Conservation (phyloP, 2,888 invertebrate genomes). For the Theristus sp. region DNA sequence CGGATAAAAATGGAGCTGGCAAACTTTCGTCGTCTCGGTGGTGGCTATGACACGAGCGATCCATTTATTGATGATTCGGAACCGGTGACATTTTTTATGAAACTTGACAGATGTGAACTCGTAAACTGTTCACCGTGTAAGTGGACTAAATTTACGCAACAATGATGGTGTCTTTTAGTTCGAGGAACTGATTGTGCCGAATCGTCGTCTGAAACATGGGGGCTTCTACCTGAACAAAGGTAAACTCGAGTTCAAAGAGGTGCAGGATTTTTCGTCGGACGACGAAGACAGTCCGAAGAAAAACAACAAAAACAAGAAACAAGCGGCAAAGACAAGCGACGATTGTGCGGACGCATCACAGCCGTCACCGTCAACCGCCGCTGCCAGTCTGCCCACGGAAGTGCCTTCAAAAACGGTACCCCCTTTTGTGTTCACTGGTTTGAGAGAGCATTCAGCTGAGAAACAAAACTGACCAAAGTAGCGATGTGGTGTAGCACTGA, state of each 20-base stretch:
- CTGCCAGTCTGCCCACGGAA: too few species aligned
- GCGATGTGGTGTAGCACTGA: too few species aligned
- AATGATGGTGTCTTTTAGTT: background rate
- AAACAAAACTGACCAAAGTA: too few species aligned
- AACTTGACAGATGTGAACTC: background rate
- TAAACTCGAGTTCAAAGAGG: background rate
- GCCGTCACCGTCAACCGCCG: too few species aligned
- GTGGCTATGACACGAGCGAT: background rate
- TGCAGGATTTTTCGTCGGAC: background rate
- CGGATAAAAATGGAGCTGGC: background rate
- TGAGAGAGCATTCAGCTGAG: too few species aligned
- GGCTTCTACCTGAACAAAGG: background rate
- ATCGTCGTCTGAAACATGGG: background rate
- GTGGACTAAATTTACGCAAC: background rate
- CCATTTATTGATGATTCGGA: background rate
- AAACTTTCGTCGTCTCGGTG: background rate
- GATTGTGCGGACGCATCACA: too few species aligned
- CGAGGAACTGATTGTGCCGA: background rate
- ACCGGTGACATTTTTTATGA: background rate
- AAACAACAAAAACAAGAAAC: too few species aligned
- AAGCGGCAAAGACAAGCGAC: too few species aligned
- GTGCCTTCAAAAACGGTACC: too few species aligned
- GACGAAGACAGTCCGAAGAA: background rate
- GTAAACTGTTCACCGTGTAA: background rate
- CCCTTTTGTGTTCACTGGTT: too few species aligned